Base-by-base conservation (phyloP, 92 coral and sea anemone genomes). In the Actinostola sp. region DNA sequence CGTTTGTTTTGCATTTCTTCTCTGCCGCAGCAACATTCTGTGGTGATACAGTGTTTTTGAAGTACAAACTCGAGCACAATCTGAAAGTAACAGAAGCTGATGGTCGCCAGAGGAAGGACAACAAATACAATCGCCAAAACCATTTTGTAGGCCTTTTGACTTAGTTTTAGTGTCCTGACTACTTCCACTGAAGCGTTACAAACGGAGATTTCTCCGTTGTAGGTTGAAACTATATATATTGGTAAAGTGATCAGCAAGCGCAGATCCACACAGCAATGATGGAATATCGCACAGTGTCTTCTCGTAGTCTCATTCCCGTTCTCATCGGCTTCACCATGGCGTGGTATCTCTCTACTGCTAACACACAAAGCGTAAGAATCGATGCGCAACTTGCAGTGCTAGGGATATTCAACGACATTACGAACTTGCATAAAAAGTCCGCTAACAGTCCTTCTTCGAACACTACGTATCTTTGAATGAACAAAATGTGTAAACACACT, bases 21-120 rank as follows among this genome's bases (percentile, higher is more conserved):
- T 67, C n/a, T 42, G 30, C 24, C 15, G 23, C 35, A 9, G 43
- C 35, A 20, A 15, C 46, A 23, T n/a, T 30, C 46, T 62, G 50
- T 0, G 80, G 45, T 26, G 69, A 23, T 0, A 74, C 57, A 3
- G 56, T 33, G 38, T 62, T 62, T 17, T 38, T 46, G 26, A 49
- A 74, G 54, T 48, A 74, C 19, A 74, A 78, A 34, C 16, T 67
- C 80, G 20, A 12, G 65, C 23, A 62, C 30, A n/a, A n/a, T n/a
- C n/a, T n/a, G n/a, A n/a, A n/a, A n/a, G n/a, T n/a, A n/a, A n/a
- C n/a, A n/a, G n/a, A 23, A 74, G 2, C 12, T 66, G 35, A 8
- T 53, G 24, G 49, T 74, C n/a, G n/a, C n/a, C n/a, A 48, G 10
- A 14, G 61, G 26, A 34, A 63, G n/a, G 19, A 45, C 15, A 2